Conservation (phyloP, 2,113 vertebrate species). For the Phainopepla nitens region DNA sequence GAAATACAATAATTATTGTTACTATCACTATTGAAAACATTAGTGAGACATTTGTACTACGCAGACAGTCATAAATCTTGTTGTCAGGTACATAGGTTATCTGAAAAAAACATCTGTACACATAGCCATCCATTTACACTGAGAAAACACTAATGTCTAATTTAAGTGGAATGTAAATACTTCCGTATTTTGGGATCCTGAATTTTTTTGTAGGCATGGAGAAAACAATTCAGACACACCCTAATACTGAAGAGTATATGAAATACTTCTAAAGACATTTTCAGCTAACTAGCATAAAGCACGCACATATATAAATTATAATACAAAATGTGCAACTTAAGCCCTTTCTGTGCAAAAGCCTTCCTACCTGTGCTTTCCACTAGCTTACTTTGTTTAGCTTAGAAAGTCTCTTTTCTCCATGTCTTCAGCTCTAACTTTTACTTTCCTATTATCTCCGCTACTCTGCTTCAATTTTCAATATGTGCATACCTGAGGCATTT, state of each 20-base stretch:
- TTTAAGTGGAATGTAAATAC: neutral
- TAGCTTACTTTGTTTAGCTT: neutral
- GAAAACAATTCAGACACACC: neutral
- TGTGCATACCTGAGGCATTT: neutral
- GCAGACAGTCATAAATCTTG: neutral
- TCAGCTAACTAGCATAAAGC: neutral
- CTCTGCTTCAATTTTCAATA: neutral
- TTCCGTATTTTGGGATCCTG: neutral
- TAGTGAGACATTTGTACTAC: neutral
- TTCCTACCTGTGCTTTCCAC: neutral
- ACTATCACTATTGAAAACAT: neutral
- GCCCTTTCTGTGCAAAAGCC: neutral
- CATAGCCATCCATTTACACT: neutral
- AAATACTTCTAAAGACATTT: neutral
- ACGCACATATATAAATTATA: accelerated
- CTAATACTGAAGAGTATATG: accelerated
- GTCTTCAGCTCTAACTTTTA: neutral
- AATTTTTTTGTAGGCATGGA: neutral
- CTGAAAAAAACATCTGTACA: neutral
- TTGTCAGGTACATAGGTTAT: neutral
- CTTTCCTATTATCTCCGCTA: neutral
- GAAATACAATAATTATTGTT: neutral
- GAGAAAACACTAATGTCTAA: neutral
- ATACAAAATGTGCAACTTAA: neutral
- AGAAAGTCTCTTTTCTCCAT: neutral